Conservation (phyloP, 2,797 vertebrate genomes). For the Craterocephalus amniculus region DNA sequence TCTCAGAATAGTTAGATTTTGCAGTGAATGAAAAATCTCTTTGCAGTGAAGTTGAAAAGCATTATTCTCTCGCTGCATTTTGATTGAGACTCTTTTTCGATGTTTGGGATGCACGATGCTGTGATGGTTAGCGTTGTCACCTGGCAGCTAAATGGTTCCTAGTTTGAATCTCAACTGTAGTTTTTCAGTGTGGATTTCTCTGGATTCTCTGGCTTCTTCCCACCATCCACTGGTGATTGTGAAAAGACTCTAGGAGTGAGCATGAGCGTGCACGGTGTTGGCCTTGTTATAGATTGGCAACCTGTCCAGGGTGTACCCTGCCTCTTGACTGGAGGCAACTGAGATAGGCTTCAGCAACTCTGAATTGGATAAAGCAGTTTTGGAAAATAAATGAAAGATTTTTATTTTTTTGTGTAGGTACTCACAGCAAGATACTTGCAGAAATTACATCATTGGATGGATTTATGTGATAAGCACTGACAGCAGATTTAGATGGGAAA, state of each 20-base stretch:
- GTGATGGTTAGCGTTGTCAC: too few relatives aligned
- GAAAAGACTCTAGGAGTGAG: background rate
- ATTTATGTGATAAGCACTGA: background rate
- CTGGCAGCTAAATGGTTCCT: too few relatives aligned
- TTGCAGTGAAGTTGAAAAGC: background rate
- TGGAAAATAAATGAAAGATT: background rate
- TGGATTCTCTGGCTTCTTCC: background rate
- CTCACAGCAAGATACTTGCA: background rate
- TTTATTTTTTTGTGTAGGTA: background rate
- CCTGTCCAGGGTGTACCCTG: background rate
- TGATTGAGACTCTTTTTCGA: too few relatives aligned
- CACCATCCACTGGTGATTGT: background rate
- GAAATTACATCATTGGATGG: conserved; percentile 1
- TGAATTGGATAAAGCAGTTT: background rate
- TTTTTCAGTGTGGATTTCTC: background rate
- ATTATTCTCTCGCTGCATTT: background rate
- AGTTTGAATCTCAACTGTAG: too few relatives aligned
- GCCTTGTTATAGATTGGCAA: background rate
- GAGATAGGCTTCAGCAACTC: background rate
- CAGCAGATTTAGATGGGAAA: background rate
- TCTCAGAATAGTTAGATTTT: too few relatives aligned
- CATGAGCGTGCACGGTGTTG: background rate
- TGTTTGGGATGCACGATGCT: too few relatives aligned
- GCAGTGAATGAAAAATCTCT: background rate
- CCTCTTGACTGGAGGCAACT: background rate